A percentile compares a stretch with the other conserved stretches of the same genome.
These are phyloP conservation scores for Cirrhinus molitorella DNA, from an alignment of 2,797 vertebrate species.

Conservation along the genomic window DNA sequence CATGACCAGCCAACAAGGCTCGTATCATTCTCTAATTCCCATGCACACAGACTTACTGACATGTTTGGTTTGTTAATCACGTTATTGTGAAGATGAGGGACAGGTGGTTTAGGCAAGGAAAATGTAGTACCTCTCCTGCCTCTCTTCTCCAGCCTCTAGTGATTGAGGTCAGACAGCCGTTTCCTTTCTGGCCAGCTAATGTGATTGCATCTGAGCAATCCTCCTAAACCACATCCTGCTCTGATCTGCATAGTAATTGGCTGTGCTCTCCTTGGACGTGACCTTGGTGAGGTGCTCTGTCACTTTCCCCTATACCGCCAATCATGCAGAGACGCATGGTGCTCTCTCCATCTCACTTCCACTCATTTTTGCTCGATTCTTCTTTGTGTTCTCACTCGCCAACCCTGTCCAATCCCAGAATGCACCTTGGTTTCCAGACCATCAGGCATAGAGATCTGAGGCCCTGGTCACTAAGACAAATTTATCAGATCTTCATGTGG, in stretches of 20 bases:
- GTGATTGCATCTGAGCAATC: conserved; percentile 98
- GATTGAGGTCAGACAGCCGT: conserved; percentile 65
- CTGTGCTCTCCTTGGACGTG: conserved; percentile 91
- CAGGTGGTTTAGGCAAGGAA: conserved; percentile 81
- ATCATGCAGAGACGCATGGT: conserved; percentile 53
- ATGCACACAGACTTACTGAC: conserved; percentile 52
- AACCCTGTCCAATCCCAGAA: not conserved
- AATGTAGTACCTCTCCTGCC: conserved; percentile 67
- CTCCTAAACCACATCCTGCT: conserved; percentile 93
- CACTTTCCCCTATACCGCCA: conserved; percentile 79
- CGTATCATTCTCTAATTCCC: conserved; percentile 49
- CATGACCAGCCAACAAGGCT: conserved; percentile 25
- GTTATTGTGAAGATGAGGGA: conserved; percentile 75
- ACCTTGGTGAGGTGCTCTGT: conserved; percentile 93
- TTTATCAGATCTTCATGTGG: not conserved
- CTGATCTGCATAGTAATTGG: conserved; percentile 99
- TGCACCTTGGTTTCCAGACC: conserved; percentile 11
- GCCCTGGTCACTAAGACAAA: not conserved
- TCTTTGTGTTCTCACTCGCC: not conserved
- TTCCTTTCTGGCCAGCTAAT: conserved; percentile 95
- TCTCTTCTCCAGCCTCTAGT: conserved; percentile 55
- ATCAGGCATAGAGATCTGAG: not conserved
- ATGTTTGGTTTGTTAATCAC: conserved; percentile 82
- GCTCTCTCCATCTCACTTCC: conserved; percentile 20
- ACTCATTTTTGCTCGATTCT: conserved; percentile 13